A percentile compares a stretch with the other conserved stretches of the same genome.
phyloP scores from a whole-genome alignment of 2,888 invertebrate genomes.

The Zygogramma bicolorata region DNA sequence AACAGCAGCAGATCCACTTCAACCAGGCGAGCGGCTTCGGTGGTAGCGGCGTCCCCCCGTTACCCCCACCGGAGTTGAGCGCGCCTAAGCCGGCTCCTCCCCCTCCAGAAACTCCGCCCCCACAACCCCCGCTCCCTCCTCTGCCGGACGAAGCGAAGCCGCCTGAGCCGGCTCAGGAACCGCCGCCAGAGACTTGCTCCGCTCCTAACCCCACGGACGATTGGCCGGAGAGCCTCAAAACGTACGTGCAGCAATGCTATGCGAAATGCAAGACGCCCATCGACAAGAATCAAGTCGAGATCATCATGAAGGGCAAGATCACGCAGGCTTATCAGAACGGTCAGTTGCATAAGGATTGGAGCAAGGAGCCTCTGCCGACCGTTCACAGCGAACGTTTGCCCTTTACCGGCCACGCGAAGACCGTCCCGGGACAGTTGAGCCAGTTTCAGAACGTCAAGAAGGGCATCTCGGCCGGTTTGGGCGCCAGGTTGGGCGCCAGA shows the following conservation, averaged over 20 bases:
- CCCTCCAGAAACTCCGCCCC: conserved; percentile 70
- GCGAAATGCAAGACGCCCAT: conserved; percentile 88
- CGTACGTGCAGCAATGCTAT: conserved; percentile 93
- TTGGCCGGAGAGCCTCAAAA: conserved; percentile 84
- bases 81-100: conserved; percentile 70
- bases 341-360: conserved; percentile 94
- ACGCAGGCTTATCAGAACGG: conserved; percentile 91
- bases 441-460: conserved; percentile 71
- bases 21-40: conserved; percentile 52
- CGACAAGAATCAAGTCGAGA: conserved; percentile 95
- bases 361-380: conserved; percentile 91
- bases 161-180: conserved; percentile 62
- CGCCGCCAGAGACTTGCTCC: conserved; percentile 29
- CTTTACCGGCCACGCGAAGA: conserved; percentile 47
- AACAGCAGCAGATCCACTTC: conserved; percentile 50
- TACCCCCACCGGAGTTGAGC: conserved; percentile 68
- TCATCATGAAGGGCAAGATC: conserved; percentile 93
- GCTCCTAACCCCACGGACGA: conserved; percentile 73
- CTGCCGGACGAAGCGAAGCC: conserved; percentile 62
- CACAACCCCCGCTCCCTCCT: conserved; percentile 68
- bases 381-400: conserved; percentile 81
- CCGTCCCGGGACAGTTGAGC: conserved; percentile 70
- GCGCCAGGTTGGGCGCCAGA: conserved; percentile 63
- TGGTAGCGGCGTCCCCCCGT: conserved; percentile 62
- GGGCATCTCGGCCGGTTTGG: conserved; percentile 65